Conservation (phyloP, 2,797 vertebrate genomes). For the Saguinus oedipus region DNA sequence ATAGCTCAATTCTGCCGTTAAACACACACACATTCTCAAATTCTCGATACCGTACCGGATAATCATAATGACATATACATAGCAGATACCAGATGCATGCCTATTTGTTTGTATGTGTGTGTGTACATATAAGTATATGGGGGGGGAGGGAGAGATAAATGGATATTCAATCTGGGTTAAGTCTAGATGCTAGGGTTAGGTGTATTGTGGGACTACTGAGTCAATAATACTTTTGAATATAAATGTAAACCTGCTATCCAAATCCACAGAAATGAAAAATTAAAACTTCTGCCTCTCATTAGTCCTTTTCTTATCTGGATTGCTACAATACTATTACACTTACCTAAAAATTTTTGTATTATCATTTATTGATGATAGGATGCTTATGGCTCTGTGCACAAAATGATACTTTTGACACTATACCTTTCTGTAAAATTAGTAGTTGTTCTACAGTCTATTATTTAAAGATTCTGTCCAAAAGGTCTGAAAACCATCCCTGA, state of each 20-base stretch:
- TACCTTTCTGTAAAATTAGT: constrained; percentile 62
- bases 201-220: background rate
- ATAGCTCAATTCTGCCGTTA: background rate
- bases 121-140: too few relatives aligned
- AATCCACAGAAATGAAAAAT: constrained; percentile 26
- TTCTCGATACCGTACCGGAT: background rate
- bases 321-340: background rate
- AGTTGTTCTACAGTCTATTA: constrained; percentile 60
- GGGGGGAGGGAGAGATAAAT: background rate
- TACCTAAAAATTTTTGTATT: background rate
- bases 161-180: background rate
- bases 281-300: background rate
- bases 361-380: background rate
- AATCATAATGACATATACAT: background rate
- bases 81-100: background rate
- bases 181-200: background rate
- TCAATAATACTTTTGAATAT: background rate
- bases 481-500: constrained; percentile 79
- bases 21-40: background rate
- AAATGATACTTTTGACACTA: constrained; percentile 51
- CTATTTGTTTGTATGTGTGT: background rate
- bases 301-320: background rate
- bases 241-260: background rate
- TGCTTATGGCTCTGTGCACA: constrained; percentile 52
- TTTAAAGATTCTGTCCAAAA: constrained; percentile 61